phyloP scores from a whole-genome alignment of 1,140 invertebrate genomes.

The Drosophila grimshawi region DNA sequence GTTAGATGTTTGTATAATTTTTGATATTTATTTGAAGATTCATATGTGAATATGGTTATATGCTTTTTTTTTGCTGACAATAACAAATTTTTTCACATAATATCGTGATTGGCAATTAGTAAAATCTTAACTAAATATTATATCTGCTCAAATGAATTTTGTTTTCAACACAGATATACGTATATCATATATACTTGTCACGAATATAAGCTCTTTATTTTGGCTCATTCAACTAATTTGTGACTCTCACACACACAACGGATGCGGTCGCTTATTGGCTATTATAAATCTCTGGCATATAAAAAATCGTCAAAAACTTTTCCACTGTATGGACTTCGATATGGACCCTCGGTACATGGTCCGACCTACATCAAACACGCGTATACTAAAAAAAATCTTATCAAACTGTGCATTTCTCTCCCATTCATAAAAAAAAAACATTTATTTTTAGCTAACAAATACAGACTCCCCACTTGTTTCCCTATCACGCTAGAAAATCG shows the following conservation, averaged over 20 bases:
- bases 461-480: slow-evolving; percentile 14
- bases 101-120: too few relatives aligned
- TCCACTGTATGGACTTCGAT: slow-evolving; percentile 42
- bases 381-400: slow-evolving; percentile 35
- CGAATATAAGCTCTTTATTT: slow-evolving; percentile 28
- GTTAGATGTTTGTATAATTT: neutral
- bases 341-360: slow-evolving; percentile 33
- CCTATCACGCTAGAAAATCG: slow-evolving; percentile 58
- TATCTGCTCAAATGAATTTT: too few relatives aligned
- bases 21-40: neutral
- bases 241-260: slow-evolving; percentile 4
- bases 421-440: slow-evolving; percentile 28
- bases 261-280: slow-evolving; percentile 19
- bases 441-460: slow-evolving; percentile 49
- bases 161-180: neutral
- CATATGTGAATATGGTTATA: neutral
- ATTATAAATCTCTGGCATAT: slow-evolving; percentile 37
- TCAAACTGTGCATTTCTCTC: slow-evolving; percentile 38
- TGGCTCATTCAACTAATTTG: slow-evolving; percentile 11
- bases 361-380: slow-evolving; percentile 56
- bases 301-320: slow-evolving; percentile 48
- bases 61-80: too few relatives aligned
- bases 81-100: too few relatives aligned
- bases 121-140: too few relatives aligned
- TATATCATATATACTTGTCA: slow-evolving; percentile 21